A percentile compares a stretch with the other conserved stretches of the same genome.
These are phyloP conservation scores for Scelioninae gen. 1 DNA, from an alignment of 2,888 invertebrate genomes.

Conservation along the genomic window DNA sequence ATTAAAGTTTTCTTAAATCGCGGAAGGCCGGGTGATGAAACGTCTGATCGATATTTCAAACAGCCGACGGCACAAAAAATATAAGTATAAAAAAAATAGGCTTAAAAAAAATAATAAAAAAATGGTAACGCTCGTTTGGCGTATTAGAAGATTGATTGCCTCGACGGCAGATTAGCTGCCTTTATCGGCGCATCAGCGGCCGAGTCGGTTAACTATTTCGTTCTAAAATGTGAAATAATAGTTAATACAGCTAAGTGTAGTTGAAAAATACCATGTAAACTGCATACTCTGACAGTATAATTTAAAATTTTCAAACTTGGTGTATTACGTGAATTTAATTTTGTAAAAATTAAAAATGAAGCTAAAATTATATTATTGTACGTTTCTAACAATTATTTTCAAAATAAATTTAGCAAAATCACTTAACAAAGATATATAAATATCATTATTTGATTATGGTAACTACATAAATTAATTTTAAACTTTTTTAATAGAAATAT, in stretches of 20 bases:
- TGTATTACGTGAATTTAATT: no score
- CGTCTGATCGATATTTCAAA: constrained; percentile 23
- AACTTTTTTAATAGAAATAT: no score
- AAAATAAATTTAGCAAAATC: no score
- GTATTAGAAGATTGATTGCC: constrained; percentile 72
- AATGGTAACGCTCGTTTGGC: constrained; percentile 73
- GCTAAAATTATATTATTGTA: no score
- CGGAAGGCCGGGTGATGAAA: constrained; percentile 14
- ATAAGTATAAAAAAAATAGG: no score
- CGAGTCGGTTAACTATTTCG: constrained; percentile 41
- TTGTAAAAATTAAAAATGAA: no score
- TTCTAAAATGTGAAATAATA: constrained; percentile 45
- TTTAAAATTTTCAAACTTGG: no score
- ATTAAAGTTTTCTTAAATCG: constrained; percentile 25
- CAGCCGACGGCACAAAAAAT: neutral
- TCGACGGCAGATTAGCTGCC: constrained; percentile 45
- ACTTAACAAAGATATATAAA: no score
- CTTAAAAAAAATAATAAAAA: constrained; percentile 7
- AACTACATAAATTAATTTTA: no score
- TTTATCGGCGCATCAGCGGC: constrained; percentile 42
- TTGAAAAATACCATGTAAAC: neutral
- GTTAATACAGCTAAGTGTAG: neutral
- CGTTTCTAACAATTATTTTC: no score
- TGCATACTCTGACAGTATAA: no score
- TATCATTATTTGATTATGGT: no score